Conservation (phyloP, 2,797 vertebrate genomes). For the Cephalopachus bancanus region DNA sequence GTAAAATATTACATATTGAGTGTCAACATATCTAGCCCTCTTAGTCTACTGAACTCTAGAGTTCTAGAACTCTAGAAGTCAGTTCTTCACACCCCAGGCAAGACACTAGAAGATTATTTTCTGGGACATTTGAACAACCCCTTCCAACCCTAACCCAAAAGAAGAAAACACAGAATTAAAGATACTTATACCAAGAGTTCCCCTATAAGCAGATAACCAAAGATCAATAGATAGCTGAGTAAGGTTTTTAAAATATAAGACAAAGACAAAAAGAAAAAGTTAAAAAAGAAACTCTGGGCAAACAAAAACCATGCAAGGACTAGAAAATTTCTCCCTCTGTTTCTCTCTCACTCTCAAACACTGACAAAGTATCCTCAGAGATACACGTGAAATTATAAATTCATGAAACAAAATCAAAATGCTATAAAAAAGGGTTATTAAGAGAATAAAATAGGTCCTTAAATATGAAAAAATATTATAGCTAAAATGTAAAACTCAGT, state of each 20-base stretch:
- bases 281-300: not conserved
- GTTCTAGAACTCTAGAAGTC: not conserved
- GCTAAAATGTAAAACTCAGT: not conserved
- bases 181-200: not conserved
- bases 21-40: not conserved
- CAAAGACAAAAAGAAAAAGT: not conserved
- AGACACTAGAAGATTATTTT: not conserved
- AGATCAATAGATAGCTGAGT: not conserved
- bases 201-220: not conserved
- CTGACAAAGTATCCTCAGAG: not conserved
- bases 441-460: not conserved
- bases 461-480: not conserved
- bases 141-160: not conserved
- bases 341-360: not conserved
- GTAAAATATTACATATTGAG: not conserved
- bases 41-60: not conserved
- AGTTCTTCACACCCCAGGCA: not conserved
- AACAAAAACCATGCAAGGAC: not conserved
- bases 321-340: not conserved
- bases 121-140: not conserved
- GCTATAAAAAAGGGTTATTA: not conserved
- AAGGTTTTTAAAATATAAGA: not conserved
- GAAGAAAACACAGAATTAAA: not conserved
- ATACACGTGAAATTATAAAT: not conserved
- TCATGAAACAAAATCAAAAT: constrained; percentile 17